Percentiles rank a stretch among this genome's conserved stretches.
Evolutionary conservation across 2,113 vertebrate genomes (phyloP).

Genomic region (Cervus canadensis): DNA sequence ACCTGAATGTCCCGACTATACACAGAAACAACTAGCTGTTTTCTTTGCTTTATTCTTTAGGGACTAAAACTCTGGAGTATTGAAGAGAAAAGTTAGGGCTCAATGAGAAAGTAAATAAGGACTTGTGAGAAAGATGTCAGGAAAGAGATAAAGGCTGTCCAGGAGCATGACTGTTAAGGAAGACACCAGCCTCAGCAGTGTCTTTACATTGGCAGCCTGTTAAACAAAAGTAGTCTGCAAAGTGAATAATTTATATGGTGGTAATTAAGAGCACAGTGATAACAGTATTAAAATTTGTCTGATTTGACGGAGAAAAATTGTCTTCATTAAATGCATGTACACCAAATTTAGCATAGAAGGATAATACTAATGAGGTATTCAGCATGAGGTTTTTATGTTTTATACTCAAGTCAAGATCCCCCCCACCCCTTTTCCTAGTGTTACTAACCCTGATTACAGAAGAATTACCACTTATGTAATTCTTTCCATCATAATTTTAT

Average conservation of each 20-base stretch:
- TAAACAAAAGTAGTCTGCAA: not conserved
- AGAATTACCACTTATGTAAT: not conserved
- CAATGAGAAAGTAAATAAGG: not conserved
- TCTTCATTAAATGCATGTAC: not conserved
- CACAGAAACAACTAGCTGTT: conserved; percentile 10
- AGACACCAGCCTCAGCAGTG: not conserved
- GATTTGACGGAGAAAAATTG: not conserved
- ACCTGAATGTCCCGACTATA: not conserved
- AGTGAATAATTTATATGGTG: not conserved
- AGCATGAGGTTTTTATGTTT: not conserved
- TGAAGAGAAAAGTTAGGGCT: not conserved
- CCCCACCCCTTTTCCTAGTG: not conserved
- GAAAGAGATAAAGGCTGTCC: not conserved
- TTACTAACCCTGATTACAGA: not conserved
- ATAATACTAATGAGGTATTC: not conserved
- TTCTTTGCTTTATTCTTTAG: not conserved
- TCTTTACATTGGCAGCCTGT: not conserved
- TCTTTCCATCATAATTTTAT: conserved; percentile 4
- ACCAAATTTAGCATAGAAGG: not conserved
- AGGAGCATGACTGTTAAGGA: not conserved
- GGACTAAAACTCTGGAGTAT: not conserved
- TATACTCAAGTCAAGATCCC: not conserved
- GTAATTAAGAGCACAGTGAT: not conserved
- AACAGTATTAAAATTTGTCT: not conserved
- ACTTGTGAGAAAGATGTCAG: not conserved